Evolutionary conservation across 2,113 vertebrate genomes (phyloP).

Genomic region (Recurvirostra avosetta): DNA sequence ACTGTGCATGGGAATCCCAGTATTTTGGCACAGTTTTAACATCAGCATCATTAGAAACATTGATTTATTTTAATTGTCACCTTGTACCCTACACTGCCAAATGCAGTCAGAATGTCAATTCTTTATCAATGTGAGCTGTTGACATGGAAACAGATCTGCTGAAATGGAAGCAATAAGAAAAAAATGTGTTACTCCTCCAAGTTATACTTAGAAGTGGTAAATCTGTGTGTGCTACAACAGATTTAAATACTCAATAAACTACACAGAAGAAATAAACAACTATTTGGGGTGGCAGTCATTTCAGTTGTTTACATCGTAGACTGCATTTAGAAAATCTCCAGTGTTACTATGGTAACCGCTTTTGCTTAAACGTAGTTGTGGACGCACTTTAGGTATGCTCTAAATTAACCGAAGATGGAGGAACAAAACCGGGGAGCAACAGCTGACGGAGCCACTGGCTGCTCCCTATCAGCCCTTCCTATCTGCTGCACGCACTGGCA

Average conservation of each 20-base stretch:
- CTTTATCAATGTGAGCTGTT: slow-evolving; percentile 68
- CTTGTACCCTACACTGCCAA: slow-evolving; percentile 45
- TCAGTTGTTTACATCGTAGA: slow-evolving; percentile 67
- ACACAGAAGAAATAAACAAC: slow-evolving; percentile 64
- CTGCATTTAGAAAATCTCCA: slow-evolving; percentile 69
- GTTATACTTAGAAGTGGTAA: slow-evolving; percentile 65
- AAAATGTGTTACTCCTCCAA: slow-evolving; percentile 47
- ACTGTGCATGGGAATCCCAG: slow-evolving; percentile 17
- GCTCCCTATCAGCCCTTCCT: background rate
- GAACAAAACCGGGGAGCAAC: background rate
- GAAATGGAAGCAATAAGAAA: slow-evolving; percentile 58
- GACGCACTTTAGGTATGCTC: slow-evolving; percentile 61
- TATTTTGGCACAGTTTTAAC: slow-evolving; percentile 43
- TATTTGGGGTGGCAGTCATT: slow-evolving; percentile 62
- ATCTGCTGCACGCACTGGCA: background rate
- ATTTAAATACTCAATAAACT: slow-evolving; percentile 63
- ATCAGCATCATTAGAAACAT: slow-evolving; percentile 47
- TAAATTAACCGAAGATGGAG: slow-evolving; percentile 57
- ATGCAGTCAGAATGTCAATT: slow-evolving; percentile 70
- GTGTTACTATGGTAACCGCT: slow-evolving; percentile 75
- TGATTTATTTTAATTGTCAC: slow-evolving; percentile 68
- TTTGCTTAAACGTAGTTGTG: slow-evolving; percentile 70
- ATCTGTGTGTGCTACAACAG: slow-evolving; percentile 61
- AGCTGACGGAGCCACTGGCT: background rate
- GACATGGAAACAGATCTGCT: slow-evolving; percentile 72